Conservation (phyloP, 2,113 vertebrate species). For the Alexandromys fortis region DNA sequence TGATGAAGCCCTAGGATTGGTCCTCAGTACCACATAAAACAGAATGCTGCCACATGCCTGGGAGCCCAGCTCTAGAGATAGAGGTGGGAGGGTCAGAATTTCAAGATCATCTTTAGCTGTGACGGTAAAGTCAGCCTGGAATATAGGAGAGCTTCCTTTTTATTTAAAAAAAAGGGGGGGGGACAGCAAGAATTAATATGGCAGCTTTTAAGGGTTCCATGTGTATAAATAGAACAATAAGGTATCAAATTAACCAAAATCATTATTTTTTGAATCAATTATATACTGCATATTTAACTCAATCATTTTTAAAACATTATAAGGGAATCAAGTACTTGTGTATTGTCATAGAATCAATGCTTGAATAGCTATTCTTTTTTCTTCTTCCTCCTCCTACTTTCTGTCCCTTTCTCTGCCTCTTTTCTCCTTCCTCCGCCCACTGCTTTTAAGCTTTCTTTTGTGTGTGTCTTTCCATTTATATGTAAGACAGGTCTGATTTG, state of each 20-base stretch:
- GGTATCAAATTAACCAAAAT: neutral
- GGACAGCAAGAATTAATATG: neutral
- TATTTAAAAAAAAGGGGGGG: too few relatives aligned
- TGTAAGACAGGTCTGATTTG: neutral
- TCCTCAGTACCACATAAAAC: neutral
- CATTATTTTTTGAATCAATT: neutral
- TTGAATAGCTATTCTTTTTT: neutral
- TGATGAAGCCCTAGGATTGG: neutral
- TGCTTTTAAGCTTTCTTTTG: neutral
- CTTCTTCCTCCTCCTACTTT: neutral
- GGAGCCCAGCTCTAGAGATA: neutral
- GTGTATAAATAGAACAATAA: neutral
- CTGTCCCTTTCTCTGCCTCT: fast-evolving
- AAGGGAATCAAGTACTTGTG: neutral
- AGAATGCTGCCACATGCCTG: neutral
- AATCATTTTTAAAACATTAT: neutral
- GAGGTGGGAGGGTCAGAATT: too few relatives aligned
- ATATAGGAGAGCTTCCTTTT: neutral
- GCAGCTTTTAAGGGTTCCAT: neutral
- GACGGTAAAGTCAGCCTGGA: neutral
- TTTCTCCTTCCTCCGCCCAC: fast-evolving
- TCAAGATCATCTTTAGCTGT: neutral
- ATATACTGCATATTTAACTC: neutral
- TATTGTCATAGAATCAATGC: neutral
- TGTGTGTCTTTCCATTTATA: neutral